Evolutionary conservation across 2,113 vertebrate species (phyloP).

Genomic region (Natator depressus): DNA sequence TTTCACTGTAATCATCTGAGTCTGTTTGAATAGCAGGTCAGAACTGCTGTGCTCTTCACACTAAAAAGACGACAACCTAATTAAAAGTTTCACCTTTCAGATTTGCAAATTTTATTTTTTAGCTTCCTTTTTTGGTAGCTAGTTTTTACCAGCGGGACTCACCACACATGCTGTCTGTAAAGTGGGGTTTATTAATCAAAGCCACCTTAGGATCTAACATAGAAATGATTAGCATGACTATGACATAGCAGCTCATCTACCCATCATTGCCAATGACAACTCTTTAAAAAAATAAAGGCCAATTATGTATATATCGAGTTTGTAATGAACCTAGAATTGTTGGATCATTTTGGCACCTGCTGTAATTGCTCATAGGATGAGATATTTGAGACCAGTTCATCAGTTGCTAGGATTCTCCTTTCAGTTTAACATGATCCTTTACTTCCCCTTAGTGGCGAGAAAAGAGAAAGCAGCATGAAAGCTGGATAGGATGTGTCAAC

Average conservation of each 20-base stretch:
- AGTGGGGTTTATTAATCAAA: not conserved
- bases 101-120: not conserved
- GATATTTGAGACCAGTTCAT: not conserved
- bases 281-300: not conserved
- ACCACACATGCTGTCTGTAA: fast-evolving
- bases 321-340: not conserved
- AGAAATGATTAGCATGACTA: fast-evolving
- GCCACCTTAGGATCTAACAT: fast-evolving
- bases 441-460: constrained; percentile 51
- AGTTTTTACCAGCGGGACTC: not conserved
- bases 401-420: not conserved
- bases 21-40: not conserved
- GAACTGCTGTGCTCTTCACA: not conserved
- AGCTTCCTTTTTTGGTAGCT: fast-evolving
- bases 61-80: not conserved
- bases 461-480: not conserved
- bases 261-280: fast-evolving
- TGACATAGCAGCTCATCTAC: fast-evolving
- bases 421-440: constrained; percentile 7
- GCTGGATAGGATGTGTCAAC: not conserved
- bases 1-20: fast-evolving
- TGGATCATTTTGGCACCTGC: not conserved
- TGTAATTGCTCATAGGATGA: not conserved
- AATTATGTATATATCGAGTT: not conserved
- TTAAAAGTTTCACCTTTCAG: fast-evolving